Evolutionary conservation across 2,888 invertebrate genomes (phyloP).

Genomic region (Microdon myrmicae): DNA sequence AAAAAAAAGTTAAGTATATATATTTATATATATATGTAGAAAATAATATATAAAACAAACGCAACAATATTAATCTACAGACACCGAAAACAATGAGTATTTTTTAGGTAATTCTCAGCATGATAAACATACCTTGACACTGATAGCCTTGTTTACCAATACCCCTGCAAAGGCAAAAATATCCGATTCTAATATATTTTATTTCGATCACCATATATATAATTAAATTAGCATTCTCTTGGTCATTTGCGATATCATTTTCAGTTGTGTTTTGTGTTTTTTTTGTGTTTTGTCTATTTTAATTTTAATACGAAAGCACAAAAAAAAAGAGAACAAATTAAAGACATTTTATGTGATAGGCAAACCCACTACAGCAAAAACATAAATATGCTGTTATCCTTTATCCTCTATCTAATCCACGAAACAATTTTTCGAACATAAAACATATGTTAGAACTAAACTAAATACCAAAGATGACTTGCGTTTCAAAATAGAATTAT

Average conservation of each 20-base stretch:
- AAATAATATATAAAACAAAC: conserved; percentile 21
- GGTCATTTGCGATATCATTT: no score
- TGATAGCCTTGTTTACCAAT: conserved; percentile 97
- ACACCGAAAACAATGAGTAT: conserved; percentile 40
- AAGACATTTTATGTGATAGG: conserved; percentile 1
- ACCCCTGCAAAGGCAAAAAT: conserved; percentile 82
- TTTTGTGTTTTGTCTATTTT: no score
- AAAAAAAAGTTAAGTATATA: conserved; percentile 7
- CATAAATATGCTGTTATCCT: conserved; percentile 19
- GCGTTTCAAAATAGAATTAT: no score
- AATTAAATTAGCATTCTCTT: conserved; percentile 26
- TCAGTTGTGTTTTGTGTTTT: no score
- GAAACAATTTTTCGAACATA: conserved; percentile 13
- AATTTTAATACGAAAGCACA: conserved; percentile 4
- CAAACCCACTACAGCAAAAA: conserved; percentile 28
- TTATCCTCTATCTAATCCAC: conserved; percentile 6
- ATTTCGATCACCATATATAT: conserved; percentile 44
- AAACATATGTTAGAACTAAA: conserved; percentile 13
- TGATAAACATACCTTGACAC: conserved; percentile 84
- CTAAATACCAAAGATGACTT: conserved; percentile 9
- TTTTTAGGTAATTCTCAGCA: conserved; percentile 30
- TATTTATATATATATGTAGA: conserved; percentile 12
- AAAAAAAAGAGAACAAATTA: conserved; percentile 19
- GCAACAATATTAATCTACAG: conserved; percentile 35
- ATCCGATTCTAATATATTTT: conserved; percentile 65